A percentile compares a stretch with the other conserved stretches of the same genome.
Evolutionary conservation across 2,888 invertebrate species (phyloP).

Genomic region (Poecilobothrus nobilitatus): DNA sequence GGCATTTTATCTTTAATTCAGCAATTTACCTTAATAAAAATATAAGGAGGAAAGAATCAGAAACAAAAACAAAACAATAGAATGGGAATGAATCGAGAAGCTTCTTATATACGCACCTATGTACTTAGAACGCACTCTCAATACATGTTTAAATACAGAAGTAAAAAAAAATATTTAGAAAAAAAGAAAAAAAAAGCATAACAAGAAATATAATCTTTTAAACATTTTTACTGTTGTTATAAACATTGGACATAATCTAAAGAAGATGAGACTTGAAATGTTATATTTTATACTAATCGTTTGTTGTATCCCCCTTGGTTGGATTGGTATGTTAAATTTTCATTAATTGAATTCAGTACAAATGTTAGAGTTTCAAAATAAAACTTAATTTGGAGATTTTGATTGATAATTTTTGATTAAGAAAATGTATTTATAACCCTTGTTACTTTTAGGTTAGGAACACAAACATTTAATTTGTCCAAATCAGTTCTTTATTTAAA

Average conservation of each 20-base stretch:
- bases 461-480: too few relatives aligned
- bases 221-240: not conserved
- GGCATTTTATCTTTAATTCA: not conserved
- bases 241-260: conserved; percentile 3
- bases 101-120: not conserved
- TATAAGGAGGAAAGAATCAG: not conserved
- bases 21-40: not conserved
- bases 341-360: not conserved
- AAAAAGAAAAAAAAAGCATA: not conserved
- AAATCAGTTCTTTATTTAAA: too few relatives aligned
- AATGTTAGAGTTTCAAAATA: not conserved
- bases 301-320: not conserved
- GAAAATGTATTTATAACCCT: too few relatives aligned
- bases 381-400: too few relatives aligned
- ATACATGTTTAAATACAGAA: not conserved
- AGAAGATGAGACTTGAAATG: conserved; percentile 2
- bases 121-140: not conserved
- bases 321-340: not conserved
- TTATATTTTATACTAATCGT: conserved; percentile 4
- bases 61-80: not conserved
- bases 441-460: too few relatives aligned
- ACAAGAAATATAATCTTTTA: not conserved
- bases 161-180: not conserved
- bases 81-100: not conserved
- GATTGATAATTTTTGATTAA: too few relatives aligned